Evolutionary conservation across 2,888 invertebrate genomes (phyloP).

Genomic region (Xylota sylvarum): DNA sequence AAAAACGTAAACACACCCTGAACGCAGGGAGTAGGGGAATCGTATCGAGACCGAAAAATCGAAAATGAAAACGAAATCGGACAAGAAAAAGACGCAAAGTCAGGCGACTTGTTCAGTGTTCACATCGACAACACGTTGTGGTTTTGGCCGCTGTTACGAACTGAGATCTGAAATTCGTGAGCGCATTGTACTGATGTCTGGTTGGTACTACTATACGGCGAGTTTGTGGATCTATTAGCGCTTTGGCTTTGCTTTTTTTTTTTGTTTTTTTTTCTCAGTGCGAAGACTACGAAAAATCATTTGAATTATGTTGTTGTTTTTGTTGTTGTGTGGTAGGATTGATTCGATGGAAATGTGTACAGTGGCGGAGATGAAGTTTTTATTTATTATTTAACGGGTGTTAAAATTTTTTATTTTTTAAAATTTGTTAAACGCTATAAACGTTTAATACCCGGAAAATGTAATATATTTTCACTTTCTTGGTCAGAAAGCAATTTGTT

Average conservation of each 20-base stretch:
- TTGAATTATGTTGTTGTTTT: conserved; percentile 58
- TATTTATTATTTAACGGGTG: not conserved
- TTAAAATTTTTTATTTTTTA: not conserved
- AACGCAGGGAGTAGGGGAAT: conserved; percentile 5
- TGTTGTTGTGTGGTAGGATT: conserved; percentile 26
- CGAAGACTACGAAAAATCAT: conserved; percentile 51
- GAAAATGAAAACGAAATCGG: conserved; percentile 71
- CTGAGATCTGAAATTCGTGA: conserved; percentile 71
- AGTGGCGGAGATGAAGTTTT: conserved; percentile 44
- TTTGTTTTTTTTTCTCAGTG: conserved; percentile 27
- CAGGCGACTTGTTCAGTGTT: conserved; percentile 66
- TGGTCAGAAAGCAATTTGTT: not conserved
- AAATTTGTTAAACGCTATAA: not conserved
- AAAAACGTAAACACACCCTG: conserved; percentile 37
- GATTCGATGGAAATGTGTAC: conserved; percentile 3
- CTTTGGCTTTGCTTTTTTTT: conserved; percentile 36
- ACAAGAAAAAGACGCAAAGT: conserved; percentile 31
- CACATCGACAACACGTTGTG: conserved; percentile 71
- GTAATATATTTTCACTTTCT: not conserved
- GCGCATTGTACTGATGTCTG: conserved; percentile 73
- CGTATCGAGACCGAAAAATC: conserved; percentile 40
- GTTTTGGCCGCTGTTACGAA: conserved; percentile 70
- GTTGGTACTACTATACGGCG: conserved; percentile 59
- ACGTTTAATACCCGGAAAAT: not conserved
- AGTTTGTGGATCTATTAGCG: conserved; percentile 59